Conservation (phyloP, 2,113 vertebrate species). For the Misgurnus anguillicaudatus region DNA sequence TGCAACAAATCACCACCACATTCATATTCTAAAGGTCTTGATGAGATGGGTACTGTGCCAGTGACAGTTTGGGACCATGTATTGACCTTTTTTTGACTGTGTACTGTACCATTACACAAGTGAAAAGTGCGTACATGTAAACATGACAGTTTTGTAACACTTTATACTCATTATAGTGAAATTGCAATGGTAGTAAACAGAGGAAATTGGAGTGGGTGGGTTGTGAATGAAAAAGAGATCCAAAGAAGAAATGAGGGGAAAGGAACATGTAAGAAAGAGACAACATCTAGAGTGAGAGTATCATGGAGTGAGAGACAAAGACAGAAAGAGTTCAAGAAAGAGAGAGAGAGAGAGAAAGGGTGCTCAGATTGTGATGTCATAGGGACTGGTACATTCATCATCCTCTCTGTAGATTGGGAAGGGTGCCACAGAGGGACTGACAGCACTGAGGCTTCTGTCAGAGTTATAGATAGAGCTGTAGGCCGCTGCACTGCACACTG, state of each 20-base stretch:
- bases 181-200: slow-evolving; percentile 2
- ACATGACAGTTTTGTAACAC: not conserved
- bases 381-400: slow-evolving; percentile 48
- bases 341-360: slow-evolving; percentile 27
- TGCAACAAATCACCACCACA: slow-evolving; percentile 5
- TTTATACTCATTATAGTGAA: not conserved
- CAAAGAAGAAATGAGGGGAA: not conserved
- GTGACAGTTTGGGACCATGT: too few species aligned
- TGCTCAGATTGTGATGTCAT: slow-evolving; percentile 46
- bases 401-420: slow-evolving; percentile 46
- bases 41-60: slow-evolving; percentile 11
- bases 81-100: too few species aligned
- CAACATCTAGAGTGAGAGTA: slow-evolving; percentile 15
- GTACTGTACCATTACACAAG: too few species aligned
- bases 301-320: slow-evolving; percentile 8
- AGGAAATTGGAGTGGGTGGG: not conserved
- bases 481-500: slow-evolving; percentile 23
- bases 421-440: slow-evolving; percentile 42
- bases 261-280: slow-evolving; percentile 19
- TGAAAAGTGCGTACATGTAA: too few species aligned
- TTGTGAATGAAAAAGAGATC: slow-evolving; percentile 7
- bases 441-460: slow-evolving; percentile 44
- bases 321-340: slow-evolving; percentile 31
- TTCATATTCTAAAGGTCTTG: slow-evolving; percentile 50
- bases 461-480: slow-evolving; percentile 52